Conservation (phyloP, 2,888 invertebrate genomes). For the Sinodicranocentrus sp. region DNA sequence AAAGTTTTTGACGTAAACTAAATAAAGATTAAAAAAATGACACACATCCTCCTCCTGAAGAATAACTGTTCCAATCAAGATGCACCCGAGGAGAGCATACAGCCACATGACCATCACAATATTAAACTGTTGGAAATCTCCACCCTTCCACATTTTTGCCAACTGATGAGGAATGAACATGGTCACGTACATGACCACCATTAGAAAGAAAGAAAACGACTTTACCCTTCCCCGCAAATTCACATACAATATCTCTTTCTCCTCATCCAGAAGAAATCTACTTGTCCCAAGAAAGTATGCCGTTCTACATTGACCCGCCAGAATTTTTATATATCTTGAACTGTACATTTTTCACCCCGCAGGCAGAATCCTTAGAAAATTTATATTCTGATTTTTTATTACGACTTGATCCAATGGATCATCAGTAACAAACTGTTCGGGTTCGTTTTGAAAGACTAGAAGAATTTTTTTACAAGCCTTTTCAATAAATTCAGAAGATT, state of each 20-base stretch:
- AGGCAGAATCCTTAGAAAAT: no score
- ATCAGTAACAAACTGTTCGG: no score
- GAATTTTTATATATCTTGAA: no score
- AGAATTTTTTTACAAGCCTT: no score
- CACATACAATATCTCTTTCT: conserved; percentile 16
- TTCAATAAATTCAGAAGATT: no score
- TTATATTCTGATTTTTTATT: no score
- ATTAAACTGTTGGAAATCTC: conserved; percentile 37
- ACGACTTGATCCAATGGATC: no score
- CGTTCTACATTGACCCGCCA: no score
- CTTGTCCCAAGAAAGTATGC: conserved; percentile 29
- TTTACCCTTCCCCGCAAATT: conserved; percentile 12
- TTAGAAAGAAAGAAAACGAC: background rate
- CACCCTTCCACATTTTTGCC: conserved; percentile 14
- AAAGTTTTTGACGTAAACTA: conserved; percentile 34
- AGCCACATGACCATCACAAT: conserved; percentile 50
- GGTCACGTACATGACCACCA: conserved; percentile 21
- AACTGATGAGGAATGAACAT: conserved; percentile 46
- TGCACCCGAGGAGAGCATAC: conserved; percentile 4
- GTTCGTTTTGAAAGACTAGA: no score
- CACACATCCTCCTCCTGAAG: conserved; percentile 19
- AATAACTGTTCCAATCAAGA: conserved; percentile 15
- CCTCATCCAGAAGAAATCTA: conserved; percentile 9
- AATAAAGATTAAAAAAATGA: conserved; percentile 18
- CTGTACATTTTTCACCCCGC: no score